Conservation (phyloP, 2,888 invertebrate species). For the Nomada hirtipes region DNA sequence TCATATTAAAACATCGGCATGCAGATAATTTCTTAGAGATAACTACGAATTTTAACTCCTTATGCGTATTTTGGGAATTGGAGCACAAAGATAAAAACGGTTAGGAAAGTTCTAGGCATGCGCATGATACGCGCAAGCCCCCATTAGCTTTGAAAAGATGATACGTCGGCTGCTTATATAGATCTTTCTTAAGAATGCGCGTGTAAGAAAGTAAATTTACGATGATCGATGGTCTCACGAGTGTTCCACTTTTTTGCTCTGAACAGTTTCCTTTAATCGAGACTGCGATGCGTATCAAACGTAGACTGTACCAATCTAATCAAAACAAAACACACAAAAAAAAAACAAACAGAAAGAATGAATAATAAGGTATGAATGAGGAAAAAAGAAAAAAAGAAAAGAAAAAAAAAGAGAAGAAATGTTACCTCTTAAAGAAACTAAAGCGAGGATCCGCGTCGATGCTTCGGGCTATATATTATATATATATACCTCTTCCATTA, state of each 20-base stretch:
- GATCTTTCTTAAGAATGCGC: slow-evolving; percentile 46
- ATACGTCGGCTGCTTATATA: slow-evolving; percentile 44
- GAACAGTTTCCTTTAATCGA: slow-evolving; percentile 78
- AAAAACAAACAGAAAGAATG: slow-evolving; percentile 52
- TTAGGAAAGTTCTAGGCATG: slow-evolving; percentile 13
- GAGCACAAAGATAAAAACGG: slow-evolving; percentile 41
- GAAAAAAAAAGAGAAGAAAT: slow-evolving; percentile 36
- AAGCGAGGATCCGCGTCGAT: slow-evolving; percentile 81
- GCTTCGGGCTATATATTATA: slow-evolving; percentile 74
- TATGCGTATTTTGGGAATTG: slow-evolving; percentile 26
- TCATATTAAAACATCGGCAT: slow-evolving; percentile 51
- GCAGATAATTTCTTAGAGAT: slow-evolving; percentile 25
- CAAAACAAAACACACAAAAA: slow-evolving; percentile 76
- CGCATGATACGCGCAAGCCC: slow-evolving; percentile 30
- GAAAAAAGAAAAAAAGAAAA: slow-evolving; percentile 57
- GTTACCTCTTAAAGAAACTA: slow-evolving; percentile 73
- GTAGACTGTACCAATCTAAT: slow-evolving; percentile 85
- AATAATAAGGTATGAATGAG: slow-evolving; percentile 62
- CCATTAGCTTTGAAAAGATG: slow-evolving; percentile 41
- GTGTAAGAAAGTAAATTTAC: slow-evolving; percentile 49
- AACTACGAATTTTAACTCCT: slow-evolving; percentile 16
- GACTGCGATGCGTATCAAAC: slow-evolving; percentile 84
- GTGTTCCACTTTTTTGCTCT: slow-evolving; percentile 81
- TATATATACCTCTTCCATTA: slow-evolving; percentile 63
- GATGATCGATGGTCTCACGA: slow-evolving; percentile 75